Base-by-base conservation (phyloP, 2,888 invertebrate species). In the Torymus tubicola region DNA sequence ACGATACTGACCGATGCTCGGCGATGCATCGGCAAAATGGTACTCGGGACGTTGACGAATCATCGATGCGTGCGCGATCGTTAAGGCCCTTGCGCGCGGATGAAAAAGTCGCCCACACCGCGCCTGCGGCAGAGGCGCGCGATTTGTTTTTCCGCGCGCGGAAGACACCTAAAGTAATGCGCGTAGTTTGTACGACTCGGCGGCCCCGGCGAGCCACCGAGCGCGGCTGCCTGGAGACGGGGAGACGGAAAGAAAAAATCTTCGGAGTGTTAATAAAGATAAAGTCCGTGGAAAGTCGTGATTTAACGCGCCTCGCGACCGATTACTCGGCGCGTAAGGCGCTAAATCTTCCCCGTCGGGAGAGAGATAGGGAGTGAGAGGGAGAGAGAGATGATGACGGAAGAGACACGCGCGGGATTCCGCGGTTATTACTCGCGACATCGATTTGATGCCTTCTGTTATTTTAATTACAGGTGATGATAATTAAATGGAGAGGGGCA, bases 371-470 rank as follows among this genome's bases (percentile, higher is more conserved):
- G 42, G 42, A 42, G 42, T 42, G 42, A 42, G 42, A 42, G 58
- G 5, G 69, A 14, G 18, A 61, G 21, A 55, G n/a, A 11, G 21
- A 53, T 53, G 53, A 53, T 73, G 42, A 42, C 42, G 42, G 42
- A 42, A 42, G 42, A 42, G 42, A 42, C 42, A 42, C 42, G 42
- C 42, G 42, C 42, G 42, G 42, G 42, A 42, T 42, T 42, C 16
- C 2, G 53, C 12, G n/a, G 52, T 53, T 24, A 72, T 72, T 72
- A 72, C 1, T 63, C 73, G 57, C 64, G 73, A 64, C 73, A 73
- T 73, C 73, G 73, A 73, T 64, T 73, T 73, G 64, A 64, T 73
- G 73, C 64, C 57, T 73, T 73, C 73, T 64, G 73, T 57, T 73
- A 73, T 55, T 73, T 73, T 73, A 73, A 73, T 73, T 73, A 73